phyloP scores from a whole-genome alignment of 2,113 vertebrate genomes.

The Lasiurus cinereus region DNA sequence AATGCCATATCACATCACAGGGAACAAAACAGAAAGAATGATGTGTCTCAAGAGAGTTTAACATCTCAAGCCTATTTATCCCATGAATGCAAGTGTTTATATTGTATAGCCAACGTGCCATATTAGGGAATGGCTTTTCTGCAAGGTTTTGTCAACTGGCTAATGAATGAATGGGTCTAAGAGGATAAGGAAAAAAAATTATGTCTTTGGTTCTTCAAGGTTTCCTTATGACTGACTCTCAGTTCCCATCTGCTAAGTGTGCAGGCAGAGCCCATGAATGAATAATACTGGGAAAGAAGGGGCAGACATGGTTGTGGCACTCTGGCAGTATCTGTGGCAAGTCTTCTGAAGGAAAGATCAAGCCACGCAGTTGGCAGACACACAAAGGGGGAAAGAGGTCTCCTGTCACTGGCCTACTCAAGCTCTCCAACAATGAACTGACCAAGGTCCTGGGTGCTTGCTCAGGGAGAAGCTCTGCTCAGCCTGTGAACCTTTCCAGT shows the following conservation, averaged over 20 bases:
- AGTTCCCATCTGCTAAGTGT: neutral
- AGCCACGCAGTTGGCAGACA: neutral
- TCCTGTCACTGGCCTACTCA: neutral
- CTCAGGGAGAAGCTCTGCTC: neutral
- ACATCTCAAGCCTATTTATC: constrained; percentile 60
- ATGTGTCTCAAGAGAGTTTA: constrained; percentile 71
- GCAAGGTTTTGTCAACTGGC: constrained; percentile 63
- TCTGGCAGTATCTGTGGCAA: neutral
- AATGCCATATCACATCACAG: constrained; percentile 57
- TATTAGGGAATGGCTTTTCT: constrained; percentile 71
- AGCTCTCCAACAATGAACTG: neutral
- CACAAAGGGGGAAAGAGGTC: neutral
- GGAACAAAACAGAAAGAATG: constrained; percentile 78
- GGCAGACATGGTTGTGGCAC: neutral
- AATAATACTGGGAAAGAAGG: neutral
- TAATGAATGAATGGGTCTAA: constrained; percentile 50
- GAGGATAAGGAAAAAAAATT: constrained; percentile 22
- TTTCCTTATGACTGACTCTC: neutral
- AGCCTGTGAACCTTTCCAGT: neutral
- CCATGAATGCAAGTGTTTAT: constrained; percentile 66
- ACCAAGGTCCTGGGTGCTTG: neutral
- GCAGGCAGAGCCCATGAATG: neutral
- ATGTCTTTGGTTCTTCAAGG: constrained; percentile 10
- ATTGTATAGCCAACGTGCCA: constrained; percentile 48
- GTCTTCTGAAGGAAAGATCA: neutral